Evolutionary conservation across 2,797 vertebrate species (phyloP).

Genomic region (Leontocebus nigricollis): DNA sequence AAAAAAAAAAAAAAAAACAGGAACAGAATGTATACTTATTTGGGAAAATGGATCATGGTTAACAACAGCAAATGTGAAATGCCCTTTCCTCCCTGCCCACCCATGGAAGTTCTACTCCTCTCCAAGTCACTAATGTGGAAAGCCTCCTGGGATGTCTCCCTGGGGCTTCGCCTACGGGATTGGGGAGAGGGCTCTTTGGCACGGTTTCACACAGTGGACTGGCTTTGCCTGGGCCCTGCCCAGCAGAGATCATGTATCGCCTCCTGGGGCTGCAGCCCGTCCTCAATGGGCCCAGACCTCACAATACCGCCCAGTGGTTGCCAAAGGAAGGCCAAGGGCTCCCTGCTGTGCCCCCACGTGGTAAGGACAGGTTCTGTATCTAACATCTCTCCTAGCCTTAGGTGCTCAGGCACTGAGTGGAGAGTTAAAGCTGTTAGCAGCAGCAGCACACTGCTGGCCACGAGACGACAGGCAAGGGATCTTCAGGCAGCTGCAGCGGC

Average conservation of each 20-base stretch:
- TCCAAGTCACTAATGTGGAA: slow-evolving; percentile 23
- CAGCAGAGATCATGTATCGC: slow-evolving; percentile 80
- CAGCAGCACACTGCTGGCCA: background rate
- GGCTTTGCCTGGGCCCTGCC: slow-evolving; percentile 75
- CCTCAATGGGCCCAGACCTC: slow-evolving; percentile 77
- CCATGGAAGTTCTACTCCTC: slow-evolving; percentile 12
- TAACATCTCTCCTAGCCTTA: background rate
- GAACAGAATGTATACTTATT: slow-evolving; percentile 77
- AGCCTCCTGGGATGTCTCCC: slow-evolving; percentile 12
- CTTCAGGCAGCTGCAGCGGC: background rate
- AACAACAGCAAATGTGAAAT: slow-evolving; percentile 52
- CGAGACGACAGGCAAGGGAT: background rate
- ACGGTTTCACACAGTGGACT: slow-evolving; percentile 60
- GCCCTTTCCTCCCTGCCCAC: slow-evolving; percentile 71
- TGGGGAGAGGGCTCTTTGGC: slow-evolving; percentile 36
- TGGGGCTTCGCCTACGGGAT: slow-evolving; percentile 1
- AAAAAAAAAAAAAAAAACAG: slow-evolving; percentile 65
- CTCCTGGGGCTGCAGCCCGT: slow-evolving; percentile 78
- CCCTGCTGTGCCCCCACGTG: background rate
- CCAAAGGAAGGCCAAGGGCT: slow-evolving; percentile 37
- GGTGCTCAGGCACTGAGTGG: background rate
- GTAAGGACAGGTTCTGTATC: slow-evolving; percentile 2
- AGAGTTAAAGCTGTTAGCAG: background rate
- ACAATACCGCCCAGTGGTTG: slow-evolving; percentile 74
- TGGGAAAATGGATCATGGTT: slow-evolving; percentile 70